Percentiles rank a stretch among this genome's conserved stretches.
Conservation (phyloP, 2,113 vertebrate genomes). For the Callospermophilus lateralis region DNA sequence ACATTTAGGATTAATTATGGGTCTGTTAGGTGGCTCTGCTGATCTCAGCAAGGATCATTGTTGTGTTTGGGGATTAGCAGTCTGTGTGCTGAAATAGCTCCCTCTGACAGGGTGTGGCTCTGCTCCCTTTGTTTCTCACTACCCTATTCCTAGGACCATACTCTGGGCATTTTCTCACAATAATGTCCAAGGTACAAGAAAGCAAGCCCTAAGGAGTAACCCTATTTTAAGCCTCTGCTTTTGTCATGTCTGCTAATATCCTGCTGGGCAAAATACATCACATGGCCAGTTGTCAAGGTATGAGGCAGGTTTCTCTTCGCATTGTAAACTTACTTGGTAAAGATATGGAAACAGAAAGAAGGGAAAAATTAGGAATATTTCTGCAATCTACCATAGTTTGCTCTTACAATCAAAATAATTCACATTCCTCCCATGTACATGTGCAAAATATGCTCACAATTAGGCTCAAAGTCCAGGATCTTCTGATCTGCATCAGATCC, state of each 20-base stretch:
- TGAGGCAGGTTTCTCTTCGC: background rate
- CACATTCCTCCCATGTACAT: background rate
- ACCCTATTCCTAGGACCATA: background rate
- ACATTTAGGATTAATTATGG: background rate
- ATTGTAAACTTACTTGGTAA: background rate
- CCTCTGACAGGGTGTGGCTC: background rate
- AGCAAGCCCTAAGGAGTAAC: background rate
- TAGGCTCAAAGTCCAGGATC: background rate
- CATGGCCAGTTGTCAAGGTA: background rate
- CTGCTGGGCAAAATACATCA: background rate
- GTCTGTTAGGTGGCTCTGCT: background rate
- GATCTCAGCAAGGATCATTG: background rate
- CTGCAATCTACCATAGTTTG: background rate
- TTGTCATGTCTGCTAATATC: background rate
- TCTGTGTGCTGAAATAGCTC: background rate
- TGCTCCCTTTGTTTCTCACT: background rate
- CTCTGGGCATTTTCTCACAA: background rate
- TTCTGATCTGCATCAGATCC: background rate
- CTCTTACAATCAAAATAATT: background rate
- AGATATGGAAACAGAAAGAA: background rate
- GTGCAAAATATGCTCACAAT: background rate
- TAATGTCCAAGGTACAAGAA: background rate
- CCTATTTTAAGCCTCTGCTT: background rate
- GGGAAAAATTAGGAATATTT: background rate
- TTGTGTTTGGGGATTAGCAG: background rate